Evolutionary conservation across 2,113 vertebrate genomes (phyloP), one percentile per base, ranked within the genome.

Genomic region (Spea bombifrons): DNA sequence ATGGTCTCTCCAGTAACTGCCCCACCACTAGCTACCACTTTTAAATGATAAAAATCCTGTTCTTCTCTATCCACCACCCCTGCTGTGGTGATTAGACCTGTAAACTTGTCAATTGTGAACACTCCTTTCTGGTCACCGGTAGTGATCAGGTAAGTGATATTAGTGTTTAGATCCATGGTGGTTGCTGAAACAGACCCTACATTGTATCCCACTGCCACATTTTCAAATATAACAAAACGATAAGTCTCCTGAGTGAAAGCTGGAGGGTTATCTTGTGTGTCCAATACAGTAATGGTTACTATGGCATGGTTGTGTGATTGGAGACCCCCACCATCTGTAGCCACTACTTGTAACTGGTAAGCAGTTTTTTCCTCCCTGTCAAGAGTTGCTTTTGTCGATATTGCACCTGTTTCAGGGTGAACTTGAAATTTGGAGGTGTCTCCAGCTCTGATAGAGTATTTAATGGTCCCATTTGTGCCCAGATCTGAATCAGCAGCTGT

Each of bases 171-270:
- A 83, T 99, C 97, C 43, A 96, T 92, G 0, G 94, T 95, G 72
- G 94, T 94, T 46, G 97, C 97, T 12, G 91, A 94, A 73, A 99
- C 95, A 0, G 90, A 92, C n/a, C 97, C 97, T n/a, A 99, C 91
- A 0, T 92, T 92, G 0, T 95, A 93, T 45, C 94, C 94, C 0
- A 88, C 9, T 3, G 89, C 93, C 47, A 96, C 94, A 0, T 99
- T 99, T 89, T 99, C 97, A 91, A 99, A 99, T 82, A 98, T 96
- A 83, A 99, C 97, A 75, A 99, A 99, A 84, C 94, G 97, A 86
- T 99, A 99, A 3, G 45, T 83, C 16, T 81, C 90, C 88, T 97
- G 97, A 82, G 89, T 91, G 83, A 99, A 99, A 15, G 94, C 90
- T 3, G 96, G 97, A 0, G 97, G 96, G 82, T 96, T 98, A 83